Conservation (phyloP, 2,113 vertebrate genomes). For the Cephalopterus ornatus region DNA sequence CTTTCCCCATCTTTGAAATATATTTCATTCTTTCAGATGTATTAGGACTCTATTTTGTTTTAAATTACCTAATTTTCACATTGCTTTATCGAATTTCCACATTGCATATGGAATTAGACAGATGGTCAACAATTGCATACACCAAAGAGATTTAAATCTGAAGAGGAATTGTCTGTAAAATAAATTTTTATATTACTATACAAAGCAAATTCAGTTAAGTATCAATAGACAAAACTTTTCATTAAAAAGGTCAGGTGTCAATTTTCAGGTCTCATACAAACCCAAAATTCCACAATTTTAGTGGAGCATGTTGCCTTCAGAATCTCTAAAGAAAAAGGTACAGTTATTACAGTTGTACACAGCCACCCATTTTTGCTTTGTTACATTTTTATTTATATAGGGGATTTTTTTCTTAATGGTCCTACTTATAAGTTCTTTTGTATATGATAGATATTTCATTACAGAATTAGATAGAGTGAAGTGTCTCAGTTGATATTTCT, state of each 20-base stretch:
- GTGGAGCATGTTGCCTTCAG: background rate
- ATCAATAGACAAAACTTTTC: background rate
- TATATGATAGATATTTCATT: background rate
- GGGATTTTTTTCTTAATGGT: background rate
- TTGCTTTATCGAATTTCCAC: too few species aligned
- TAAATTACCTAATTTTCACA: background rate
- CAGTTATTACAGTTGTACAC: background rate
- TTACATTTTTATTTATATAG: background rate
- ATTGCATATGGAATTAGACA: background rate
- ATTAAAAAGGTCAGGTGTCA: background rate
- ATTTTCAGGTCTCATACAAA: background rate
- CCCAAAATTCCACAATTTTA: background rate
- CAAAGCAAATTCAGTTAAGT: background rate
- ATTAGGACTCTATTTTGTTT: background rate
- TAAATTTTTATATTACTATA: background rate
- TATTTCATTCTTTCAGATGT: background rate
- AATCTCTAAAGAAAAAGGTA: background rate
- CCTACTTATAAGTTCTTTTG: background rate
- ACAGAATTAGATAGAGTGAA: background rate
- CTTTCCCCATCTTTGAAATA: fast-evolving
- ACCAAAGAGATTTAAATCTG: background rate
- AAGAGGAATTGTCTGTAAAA: background rate
- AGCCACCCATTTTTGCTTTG: background rate
- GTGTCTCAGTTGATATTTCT: background rate
- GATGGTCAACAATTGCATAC: background rate